phyloP scores from a whole-genome alignment of 2,113 vertebrate genomes.

The Oreochromis niloticus region DNA sequence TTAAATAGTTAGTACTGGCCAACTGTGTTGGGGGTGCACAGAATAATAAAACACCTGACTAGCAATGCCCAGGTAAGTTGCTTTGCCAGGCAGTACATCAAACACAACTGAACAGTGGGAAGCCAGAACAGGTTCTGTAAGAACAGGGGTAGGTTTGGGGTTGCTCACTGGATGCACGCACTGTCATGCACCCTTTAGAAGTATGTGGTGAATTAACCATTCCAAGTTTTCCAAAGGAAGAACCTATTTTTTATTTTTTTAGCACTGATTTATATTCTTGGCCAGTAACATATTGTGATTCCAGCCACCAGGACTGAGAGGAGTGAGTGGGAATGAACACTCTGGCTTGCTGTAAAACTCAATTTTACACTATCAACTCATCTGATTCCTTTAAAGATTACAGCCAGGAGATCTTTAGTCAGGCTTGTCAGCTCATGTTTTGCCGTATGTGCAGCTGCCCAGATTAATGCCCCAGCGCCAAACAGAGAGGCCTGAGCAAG shows the following conservation, averaged over 20 bases:
- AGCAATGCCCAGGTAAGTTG: neutral
- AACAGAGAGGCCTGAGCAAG: slow-evolving; percentile 18
- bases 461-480: slow-evolving; percentile 20
- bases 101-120: neutral
- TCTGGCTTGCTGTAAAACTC: slow-evolving; percentile 36
- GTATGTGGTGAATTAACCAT: neutral
- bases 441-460: slow-evolving; percentile 32
- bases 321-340: slow-evolving; percentile 14
- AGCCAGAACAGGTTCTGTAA: neutral
- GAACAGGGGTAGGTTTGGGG: neutral
- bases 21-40: neutral
- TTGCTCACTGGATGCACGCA: neutral
- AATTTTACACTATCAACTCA: slow-evolving; percentile 54
- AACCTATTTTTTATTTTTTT: neutral
- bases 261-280: neutral
- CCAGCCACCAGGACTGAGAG: neutral
- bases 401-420: slow-evolving; percentile 47
- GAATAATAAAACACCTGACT: neutral
- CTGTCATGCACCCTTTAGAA: neutral
- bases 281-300: neutral
- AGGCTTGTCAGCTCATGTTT: slow-evolving; percentile 59
- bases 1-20: neutral
- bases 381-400: slow-evolving; percentile 50
- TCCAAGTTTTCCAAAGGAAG: neutral
- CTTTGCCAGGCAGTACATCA: neutral